phyloP scores from a whole-genome alignment of 2,888 invertebrate genomes.

The Palloptera scutellata region DNA sequence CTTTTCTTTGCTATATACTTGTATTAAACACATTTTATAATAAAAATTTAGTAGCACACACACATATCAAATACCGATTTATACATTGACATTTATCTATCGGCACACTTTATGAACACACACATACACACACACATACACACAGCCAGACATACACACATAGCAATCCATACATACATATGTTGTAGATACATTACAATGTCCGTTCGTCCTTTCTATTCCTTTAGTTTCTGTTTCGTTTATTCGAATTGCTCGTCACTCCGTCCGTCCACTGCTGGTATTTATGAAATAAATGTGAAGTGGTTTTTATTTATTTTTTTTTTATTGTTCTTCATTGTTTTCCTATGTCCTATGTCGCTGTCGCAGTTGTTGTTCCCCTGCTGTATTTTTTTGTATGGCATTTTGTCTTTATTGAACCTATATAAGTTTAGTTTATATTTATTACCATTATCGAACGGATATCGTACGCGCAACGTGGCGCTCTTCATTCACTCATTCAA shows the following conservation, averaged over 20 bases:
- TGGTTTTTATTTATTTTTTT: slow-evolving; percentile 3
- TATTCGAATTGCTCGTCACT: background rate
- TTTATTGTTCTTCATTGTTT: background rate
- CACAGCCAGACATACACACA: too few species aligned
- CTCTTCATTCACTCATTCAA: slow-evolving; percentile 1
- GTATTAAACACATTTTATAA: background rate
- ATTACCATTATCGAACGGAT: slow-evolving; percentile 64
- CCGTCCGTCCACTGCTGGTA: background rate
- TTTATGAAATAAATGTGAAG: slow-evolving; percentile 1
- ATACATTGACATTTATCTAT: too few species aligned
- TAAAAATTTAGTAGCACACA: too few species aligned
- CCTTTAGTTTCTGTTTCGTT: too few species aligned
- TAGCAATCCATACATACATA: too few species aligned
- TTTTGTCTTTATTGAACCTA: slow-evolving; percentile 47
- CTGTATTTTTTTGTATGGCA: slow-evolving; percentile 34
- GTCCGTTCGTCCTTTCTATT: too few species aligned
- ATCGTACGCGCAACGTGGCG: slow-evolving; percentile 42
- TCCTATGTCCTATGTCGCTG: slow-evolving; percentile 8
- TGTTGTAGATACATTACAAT: too few species aligned
- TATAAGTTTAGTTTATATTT: slow-evolving; percentile 62
- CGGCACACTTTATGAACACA: too few species aligned
- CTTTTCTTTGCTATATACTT: too few species aligned
- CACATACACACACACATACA: too few species aligned
- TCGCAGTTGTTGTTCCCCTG: slow-evolving; percentile 13
- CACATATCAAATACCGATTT: too few species aligned